phyloP scores from a whole-genome alignment of 2,888 invertebrate genomes.

The Octonoba sinensis region DNA sequence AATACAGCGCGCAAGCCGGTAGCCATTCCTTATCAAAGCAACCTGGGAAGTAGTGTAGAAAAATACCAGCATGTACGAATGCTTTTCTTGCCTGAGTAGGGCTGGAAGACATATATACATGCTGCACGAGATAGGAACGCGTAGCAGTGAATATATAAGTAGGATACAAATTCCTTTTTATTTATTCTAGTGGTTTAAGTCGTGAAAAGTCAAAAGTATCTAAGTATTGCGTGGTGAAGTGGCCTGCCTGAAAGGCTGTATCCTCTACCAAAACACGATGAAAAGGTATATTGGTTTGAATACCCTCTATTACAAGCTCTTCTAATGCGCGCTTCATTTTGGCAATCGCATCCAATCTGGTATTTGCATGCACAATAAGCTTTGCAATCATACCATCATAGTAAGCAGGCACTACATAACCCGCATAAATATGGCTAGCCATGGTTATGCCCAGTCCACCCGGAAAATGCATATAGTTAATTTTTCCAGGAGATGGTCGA shows the following conservation, averaged over 20 bases:
- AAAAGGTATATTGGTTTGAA: neutral
- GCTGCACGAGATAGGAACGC: too few species aligned
- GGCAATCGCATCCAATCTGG: slow-evolving; percentile 74
- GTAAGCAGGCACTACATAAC: slow-evolving; percentile 78
- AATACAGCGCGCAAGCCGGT: too few species aligned
- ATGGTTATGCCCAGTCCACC: slow-evolving; percentile 74
- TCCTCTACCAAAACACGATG: slow-evolving; percentile 1
- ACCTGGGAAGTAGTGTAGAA: too few species aligned
- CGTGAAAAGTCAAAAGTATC: neutral
- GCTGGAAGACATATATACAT: too few species aligned
- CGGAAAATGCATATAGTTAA: slow-evolving; percentile 31
- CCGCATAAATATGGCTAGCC: slow-evolving; percentile 78
- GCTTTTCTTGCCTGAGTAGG: too few species aligned
- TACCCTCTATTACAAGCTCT: neutral
- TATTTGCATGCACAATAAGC: slow-evolving; percentile 75
- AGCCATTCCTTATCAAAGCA: too few species aligned
- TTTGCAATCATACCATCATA: slow-evolving; percentile 81
- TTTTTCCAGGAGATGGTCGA: slow-evolving; percentile 70
- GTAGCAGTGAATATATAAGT: too few species aligned
- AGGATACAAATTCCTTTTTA: too few species aligned
- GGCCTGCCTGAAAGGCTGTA: neutral
- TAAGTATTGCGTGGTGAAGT: neutral
- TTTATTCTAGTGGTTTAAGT: neutral
- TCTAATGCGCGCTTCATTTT: neutral
- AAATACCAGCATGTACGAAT: too few species aligned